Percentiles rank a stretch among this genome's conserved stretches.
phyloP scores from a whole-genome alignment of 2,113 vertebrate species.

The Coptodon bakossiorum region DNA sequence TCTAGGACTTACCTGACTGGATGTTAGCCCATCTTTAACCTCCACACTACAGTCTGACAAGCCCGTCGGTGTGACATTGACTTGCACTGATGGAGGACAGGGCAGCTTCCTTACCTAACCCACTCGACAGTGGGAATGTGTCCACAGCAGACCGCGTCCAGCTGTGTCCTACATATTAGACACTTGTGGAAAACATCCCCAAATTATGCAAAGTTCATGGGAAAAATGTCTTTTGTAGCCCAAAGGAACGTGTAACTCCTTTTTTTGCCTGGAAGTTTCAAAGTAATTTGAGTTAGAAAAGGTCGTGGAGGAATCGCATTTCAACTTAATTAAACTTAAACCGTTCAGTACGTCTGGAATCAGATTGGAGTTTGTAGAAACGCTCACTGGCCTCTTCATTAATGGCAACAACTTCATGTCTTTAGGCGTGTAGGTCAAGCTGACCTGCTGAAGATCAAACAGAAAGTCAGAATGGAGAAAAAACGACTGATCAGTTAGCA shows the following conservation, averaged over 20 bases:
- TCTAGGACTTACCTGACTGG: rapidly evolving
- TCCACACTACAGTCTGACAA: neutral
- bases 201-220: neutral
- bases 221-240: neutral
- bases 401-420: neutral
- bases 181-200: neutral
- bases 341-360: neutral
- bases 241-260: neutral
- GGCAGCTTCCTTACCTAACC: neutral
- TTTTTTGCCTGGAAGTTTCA: neutral
- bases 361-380: neutral
- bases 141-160: neutral
- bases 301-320: neutral
- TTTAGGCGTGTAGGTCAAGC: neutral
- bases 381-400: neutral
- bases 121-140: neutral
- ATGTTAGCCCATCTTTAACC: neutral
- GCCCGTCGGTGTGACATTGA: neutral
- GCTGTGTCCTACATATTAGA: neutral
- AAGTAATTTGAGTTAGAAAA: neutral
- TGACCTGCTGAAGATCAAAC: neutral
- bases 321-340: neutral
- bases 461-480: neutral
- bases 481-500: rapidly evolving
- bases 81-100: rapidly evolving